Evolutionary conservation across 1,140 invertebrate genomes (phyloP), one percentile per base, ranked within the genome.

Genomic region (Brachionus sp.): DNA sequence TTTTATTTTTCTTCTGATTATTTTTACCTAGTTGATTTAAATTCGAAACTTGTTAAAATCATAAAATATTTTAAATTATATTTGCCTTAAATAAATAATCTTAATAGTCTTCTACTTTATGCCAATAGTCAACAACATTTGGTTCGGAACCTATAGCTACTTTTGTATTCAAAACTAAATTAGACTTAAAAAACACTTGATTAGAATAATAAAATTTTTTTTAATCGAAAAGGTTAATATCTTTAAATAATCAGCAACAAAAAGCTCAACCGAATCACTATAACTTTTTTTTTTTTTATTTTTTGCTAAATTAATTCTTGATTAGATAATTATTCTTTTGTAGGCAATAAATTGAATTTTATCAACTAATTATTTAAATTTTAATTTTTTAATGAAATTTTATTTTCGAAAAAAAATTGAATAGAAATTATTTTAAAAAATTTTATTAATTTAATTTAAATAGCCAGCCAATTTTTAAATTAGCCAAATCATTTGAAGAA

Each of bases 31-130:
- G 50, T 57, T 19, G 16, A 57, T 57, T 57, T 57, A 57, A 57
- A 57, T 57, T 57, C 50, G 19, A 57, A 57, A 57, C 50, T 57
- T 57, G 50, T 57, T 57, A 57, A n/a, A 57, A 57, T 57, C 50
- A 57, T 57, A 57, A 57, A 57, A 57, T 25, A 57, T 57, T 57
- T 57, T 57, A 57, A 57, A 57, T 57, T 57, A 57, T 57, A 57
- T 57, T 57, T 57, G 50, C 50, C 19, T 57, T 57, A 57, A 57
- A 57, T 57, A 57, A 57, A 57, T 57, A 57, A 23, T 57, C 50
- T 57, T 57, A 57, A 57, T 57, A 57, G 50, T 25, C 19, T 57
- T 57, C 50, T 57, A 57, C 50, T 57, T 57, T n/a, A 57, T 57
- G 50, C n/a, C 50, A 9, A 57, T 57, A 57, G 16, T 19, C 50